A percentile compares a stretch with the other conserved stretches of the same genome.
phyloP scores from a whole-genome alignment of 2,888 invertebrate genomes.

The Caenorhabditis sp. region DNA sequence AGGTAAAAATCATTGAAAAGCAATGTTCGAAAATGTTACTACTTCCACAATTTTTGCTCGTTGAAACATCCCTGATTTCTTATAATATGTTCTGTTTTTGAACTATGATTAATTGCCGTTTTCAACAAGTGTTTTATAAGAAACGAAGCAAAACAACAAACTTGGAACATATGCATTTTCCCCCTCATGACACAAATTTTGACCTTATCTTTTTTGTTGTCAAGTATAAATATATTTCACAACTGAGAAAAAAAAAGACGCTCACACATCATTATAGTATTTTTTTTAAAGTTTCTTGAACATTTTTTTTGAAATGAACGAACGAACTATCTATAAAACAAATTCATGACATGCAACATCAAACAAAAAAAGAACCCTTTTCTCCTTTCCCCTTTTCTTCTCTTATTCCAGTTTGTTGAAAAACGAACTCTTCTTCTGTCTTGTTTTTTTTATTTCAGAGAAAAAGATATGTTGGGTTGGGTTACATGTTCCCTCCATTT shows the following conservation, averaged over 20 bases:
- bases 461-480: background rate
- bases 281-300: no score
- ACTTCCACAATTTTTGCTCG: no score
- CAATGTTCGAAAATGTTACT: no score
- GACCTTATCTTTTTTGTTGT: no score
- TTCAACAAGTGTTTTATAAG: no score
- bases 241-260: background rate
- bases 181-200: no score
- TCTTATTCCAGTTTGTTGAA: background rate
- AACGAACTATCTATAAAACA: slow-evolving; percentile 28
- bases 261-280: background rate
- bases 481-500: background rate
- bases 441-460: background rate
- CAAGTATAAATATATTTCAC: background rate
- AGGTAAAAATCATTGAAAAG: no score
- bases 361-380: background rate
- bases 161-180: no score
- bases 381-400: background rate
- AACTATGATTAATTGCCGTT: no score
- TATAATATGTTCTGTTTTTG: no score
- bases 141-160: no score
- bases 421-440: background rate
- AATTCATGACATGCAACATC: slow-evolving; percentile 45
- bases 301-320: slow-evolving; percentile 8
- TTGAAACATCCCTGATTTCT: no score